Conservation (phyloP, 2,888 invertebrate genomes). For the Andrena haemorrhoa region DNA sequence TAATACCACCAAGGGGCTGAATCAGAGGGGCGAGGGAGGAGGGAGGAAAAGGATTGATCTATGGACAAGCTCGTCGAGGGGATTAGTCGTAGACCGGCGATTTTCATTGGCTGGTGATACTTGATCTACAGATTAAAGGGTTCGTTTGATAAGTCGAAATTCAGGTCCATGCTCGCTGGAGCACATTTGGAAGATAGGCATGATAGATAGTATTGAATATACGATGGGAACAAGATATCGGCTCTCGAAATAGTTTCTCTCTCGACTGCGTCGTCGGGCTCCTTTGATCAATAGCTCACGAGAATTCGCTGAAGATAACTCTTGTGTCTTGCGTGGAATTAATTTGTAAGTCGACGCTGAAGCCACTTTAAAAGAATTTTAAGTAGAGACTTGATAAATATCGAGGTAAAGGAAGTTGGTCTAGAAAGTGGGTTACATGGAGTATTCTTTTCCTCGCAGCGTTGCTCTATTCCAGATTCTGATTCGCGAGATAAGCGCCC, state of each 20-base stretch:
- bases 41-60: constrained; percentile 58
- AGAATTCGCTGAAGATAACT: no score
- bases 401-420: no score
- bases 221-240: neutral
- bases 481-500: neutral
- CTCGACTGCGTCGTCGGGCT: neutral
- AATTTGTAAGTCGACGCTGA: no score
- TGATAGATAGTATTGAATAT: neutral
- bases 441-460: no score
- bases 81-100: constrained; percentile 66
- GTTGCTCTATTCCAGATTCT: neutral
- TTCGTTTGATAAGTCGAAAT: constrained; percentile 52
- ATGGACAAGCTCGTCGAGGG: constrained; percentile 56
- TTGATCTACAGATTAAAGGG: constrained; percentile 66
- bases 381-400: no score
- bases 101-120: constrained; percentile 69
- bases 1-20: constrained; percentile 56
- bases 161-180: constrained; percentile 27
- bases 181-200: neutral
- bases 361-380: no score
- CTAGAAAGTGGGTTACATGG: no score
- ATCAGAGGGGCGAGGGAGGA: neutral
- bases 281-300: no score
- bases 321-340: no score
- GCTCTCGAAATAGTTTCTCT: neutral